phyloP scores from a whole-genome alignment of 2,888 invertebrate genomes.

The Monoplex corrugatus region DNA sequence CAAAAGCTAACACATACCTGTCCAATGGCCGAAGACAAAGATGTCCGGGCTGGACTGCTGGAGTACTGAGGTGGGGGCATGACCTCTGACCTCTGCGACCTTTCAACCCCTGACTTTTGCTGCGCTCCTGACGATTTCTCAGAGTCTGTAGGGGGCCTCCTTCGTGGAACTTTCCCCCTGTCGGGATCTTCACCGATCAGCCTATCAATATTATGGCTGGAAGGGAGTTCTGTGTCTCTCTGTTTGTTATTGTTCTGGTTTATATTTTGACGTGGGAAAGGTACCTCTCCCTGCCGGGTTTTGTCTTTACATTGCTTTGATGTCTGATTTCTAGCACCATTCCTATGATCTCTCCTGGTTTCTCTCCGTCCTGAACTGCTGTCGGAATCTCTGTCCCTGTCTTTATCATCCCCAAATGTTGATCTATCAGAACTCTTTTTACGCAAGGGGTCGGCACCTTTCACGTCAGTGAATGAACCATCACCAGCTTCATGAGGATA shows the following conservation, averaged over 20 bases:
- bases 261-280: neutral
- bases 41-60: constrained; percentile 61
- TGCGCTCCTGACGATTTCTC: no score
- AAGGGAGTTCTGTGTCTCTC: neutral
- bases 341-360: neutral
- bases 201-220: neutral
- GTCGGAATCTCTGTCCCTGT: neutral
- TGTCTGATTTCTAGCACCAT: neutral
- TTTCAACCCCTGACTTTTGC: neutral
- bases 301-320: neutral
- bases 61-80: constrained; percentile 56
- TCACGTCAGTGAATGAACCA: neutral
- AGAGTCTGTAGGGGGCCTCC: neutral
- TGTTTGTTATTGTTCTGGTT: neutral
- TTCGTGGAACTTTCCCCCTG: neutral
- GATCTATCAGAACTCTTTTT: no score
- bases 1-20: constrained; percentile 62
- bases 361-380: neutral
- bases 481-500: neutral
- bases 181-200: neutral
- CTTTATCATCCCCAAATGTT: no score
- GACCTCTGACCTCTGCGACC: constrained; percentile 29
- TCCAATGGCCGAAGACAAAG: constrained; percentile 67
- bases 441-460: neutral
- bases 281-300: neutral